Conservation (phyloP, 2,888 invertebrate genomes). For the Eupelmus urozonus region DNA sequence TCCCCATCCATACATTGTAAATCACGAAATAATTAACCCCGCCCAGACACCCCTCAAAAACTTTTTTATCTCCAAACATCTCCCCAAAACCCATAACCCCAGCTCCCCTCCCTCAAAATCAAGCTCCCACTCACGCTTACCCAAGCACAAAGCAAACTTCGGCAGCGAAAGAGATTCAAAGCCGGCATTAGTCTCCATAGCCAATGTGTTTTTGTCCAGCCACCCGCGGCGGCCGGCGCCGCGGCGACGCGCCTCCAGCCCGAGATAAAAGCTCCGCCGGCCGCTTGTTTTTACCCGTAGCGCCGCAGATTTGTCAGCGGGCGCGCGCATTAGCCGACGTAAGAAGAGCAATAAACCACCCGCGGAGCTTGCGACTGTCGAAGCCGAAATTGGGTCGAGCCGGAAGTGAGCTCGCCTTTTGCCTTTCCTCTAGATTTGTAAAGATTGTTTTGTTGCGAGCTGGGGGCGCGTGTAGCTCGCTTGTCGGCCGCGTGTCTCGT, state of each 20-base stretch:
- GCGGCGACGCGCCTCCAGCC: neutral
- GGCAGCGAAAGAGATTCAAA: too few relatives aligned
- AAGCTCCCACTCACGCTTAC: neutral
- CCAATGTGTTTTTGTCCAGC: neutral
- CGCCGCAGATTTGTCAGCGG: constrained; percentile 64
- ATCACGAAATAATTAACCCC: too few relatives aligned
- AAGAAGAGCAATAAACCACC: constrained; percentile 63
- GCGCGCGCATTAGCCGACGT: constrained; percentile 61
- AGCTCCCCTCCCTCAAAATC: neutral
- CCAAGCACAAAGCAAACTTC: too few relatives aligned
- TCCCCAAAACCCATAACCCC: too few relatives aligned
- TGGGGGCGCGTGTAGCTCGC: too few relatives aligned
- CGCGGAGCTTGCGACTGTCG: neutral
- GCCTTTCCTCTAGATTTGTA: too few relatives aligned
- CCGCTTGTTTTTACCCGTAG: constrained; percentile 24
- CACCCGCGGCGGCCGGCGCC: constrained; percentile 17
- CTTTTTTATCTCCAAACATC: too few relatives aligned
- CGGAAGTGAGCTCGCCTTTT: too few relatives aligned
- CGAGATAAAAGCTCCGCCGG: neutral
- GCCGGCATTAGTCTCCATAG: too few relatives aligned
- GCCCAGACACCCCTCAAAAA: too few relatives aligned
- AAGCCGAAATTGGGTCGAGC: constrained; percentile 29
- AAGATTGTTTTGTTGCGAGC: constrained; percentile 1
- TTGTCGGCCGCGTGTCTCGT: too few relatives aligned
- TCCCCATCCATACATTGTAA: too few relatives aligned